These are phyloP conservation scores for Halcyon chelicuti DNA, from an alignment of 2,797 vertebrate genomes.

Conservation along the genomic window DNA sequence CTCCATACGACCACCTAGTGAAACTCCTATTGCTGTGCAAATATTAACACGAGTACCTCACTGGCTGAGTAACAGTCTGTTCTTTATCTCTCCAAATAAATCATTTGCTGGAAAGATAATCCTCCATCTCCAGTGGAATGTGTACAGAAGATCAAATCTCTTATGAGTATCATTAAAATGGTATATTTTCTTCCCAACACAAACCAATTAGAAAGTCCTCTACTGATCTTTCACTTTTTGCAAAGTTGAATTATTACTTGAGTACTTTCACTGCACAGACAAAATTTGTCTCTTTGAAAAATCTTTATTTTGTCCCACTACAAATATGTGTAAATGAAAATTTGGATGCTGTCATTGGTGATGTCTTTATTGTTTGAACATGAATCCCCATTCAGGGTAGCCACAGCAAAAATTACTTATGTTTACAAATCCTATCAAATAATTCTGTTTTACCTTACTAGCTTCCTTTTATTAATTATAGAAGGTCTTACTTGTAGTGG, in stretches of 20 bases:
- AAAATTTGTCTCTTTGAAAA: background rate
- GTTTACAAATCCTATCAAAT: background rate
- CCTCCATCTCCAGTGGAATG: background rate
- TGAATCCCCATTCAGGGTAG: background rate
- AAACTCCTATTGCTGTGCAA: background rate
- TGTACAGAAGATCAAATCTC: constrained; percentile 13
- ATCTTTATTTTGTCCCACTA: background rate
- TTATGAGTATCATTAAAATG: background rate
- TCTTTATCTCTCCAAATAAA: constrained; percentile 40
- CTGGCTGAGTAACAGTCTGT: background rate
- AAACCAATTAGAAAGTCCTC: background rate
- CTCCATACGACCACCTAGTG: background rate
- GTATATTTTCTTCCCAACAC: background rate
- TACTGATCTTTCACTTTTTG: background rate
- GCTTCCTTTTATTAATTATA: background rate
- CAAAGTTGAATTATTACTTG: background rate
- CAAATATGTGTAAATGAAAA: background rate
- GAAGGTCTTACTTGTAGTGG: background rate
- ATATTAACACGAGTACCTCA: background rate
- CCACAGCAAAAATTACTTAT: background rate
- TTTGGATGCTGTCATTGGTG: background rate
- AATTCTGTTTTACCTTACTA: background rate
- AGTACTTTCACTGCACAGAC: background rate
- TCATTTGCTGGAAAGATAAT: constrained; percentile 4
- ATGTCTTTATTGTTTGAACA: background rate